phyloP scores from a whole-genome alignment of 2,797 vertebrate genomes.

The Pteropus rufus region DNA sequence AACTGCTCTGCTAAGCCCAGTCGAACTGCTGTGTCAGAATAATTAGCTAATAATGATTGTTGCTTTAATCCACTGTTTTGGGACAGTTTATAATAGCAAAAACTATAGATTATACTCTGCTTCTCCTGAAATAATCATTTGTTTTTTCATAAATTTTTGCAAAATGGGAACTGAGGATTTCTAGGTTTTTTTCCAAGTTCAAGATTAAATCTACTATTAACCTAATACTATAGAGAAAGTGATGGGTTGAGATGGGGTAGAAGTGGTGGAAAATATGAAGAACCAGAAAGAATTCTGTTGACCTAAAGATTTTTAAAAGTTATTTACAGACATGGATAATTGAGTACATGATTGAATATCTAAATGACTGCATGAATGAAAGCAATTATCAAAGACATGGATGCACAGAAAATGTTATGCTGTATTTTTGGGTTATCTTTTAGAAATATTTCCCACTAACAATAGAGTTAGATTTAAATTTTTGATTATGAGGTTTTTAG shows the following conservation, averaged over 20 bases:
- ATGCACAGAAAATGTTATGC: neutral
- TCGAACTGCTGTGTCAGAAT: neutral
- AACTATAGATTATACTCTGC: neutral
- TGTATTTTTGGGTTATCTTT: neutral
- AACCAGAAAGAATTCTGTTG: neutral
- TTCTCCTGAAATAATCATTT: neutral
- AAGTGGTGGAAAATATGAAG: neutral
- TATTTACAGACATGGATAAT: neutral
- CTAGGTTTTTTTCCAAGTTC: neutral
- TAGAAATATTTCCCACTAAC: neutral
- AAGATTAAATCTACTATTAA: neutral
- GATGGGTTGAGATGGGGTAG: neutral
- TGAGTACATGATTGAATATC: neutral
- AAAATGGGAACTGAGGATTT: neutral
- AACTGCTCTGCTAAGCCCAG: neutral
- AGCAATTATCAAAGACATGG: neutral
- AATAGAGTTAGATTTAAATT: neutral
- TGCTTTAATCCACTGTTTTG: neutral
- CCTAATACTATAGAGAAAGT: neutral
- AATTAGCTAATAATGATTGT: neutral
- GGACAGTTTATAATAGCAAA: neutral
- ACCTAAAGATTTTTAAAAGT: neutral
- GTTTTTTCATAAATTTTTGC: neutral
- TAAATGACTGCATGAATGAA: neutral
- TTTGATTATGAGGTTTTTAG: neutral